Percentiles rank a stretch among this genome's conserved stretches.
Evolutionary conservation across 2,113 vertebrate genomes (phyloP).

Genomic region (Vulpes vulpes): DNA sequence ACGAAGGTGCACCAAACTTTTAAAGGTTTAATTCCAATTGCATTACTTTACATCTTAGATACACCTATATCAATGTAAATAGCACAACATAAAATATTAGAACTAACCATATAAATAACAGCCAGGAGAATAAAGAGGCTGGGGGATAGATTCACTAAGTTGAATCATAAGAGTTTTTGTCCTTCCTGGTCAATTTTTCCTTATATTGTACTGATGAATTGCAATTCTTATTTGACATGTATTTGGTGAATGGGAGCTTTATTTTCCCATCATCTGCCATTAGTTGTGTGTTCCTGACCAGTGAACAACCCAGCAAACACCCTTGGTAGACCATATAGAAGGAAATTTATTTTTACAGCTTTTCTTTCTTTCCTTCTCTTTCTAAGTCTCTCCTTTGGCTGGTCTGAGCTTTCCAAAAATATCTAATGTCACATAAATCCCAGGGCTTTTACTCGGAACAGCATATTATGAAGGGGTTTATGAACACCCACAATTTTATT

Average conservation of each 20-base stretch:
- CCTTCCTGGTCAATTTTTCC: not conserved
- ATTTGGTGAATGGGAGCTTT: not conserved
- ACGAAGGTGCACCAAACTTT: not conserved
- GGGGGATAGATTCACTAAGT: fast-evolving
- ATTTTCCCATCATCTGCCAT: not conserved
- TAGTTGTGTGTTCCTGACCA: not conserved
- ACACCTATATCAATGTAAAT: conserved; percentile 4
- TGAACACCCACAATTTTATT: not conserved
- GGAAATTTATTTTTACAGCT: not conserved
- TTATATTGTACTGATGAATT: not conserved
- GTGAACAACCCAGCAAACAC: not conserved
- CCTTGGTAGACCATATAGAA: not conserved
- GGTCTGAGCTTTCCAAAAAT: conserved; percentile 13
- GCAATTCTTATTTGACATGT: conserved; percentile 16
- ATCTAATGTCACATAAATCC: not conserved
- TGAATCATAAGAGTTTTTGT: not conserved
- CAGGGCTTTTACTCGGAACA: conserved; percentile 53
- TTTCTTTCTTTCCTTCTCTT: not conserved
- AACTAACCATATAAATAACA: not conserved
- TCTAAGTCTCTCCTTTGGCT: not conserved
- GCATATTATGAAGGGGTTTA: conserved; percentile 34
- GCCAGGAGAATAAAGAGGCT: not conserved
- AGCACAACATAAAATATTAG: conserved; percentile 16
- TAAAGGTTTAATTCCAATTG: not conserved
- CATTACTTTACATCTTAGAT: conserved; percentile 20